These are phyloP conservation scores for Vulpes lagopus DNA, from an alignment of 2,113 vertebrate species.

Conservation along the genomic window DNA sequence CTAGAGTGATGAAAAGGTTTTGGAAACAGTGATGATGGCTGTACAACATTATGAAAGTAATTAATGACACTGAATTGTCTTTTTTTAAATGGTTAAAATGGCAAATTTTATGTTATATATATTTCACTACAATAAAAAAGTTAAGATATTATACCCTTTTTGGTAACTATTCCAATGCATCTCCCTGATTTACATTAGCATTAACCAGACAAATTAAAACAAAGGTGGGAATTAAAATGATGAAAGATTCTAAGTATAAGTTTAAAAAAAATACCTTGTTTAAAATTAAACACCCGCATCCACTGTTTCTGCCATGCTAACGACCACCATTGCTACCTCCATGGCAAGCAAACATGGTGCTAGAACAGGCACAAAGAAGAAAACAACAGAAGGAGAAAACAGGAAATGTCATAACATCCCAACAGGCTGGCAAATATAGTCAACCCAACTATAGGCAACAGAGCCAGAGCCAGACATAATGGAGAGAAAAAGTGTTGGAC, in stretches of 20 bases:
- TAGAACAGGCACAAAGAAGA: neutral
- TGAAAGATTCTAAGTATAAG: neutral
- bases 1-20: neutral
- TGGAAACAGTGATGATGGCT: neutral
- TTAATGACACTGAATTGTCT: neutral
- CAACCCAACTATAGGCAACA: neutral
- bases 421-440: neutral
- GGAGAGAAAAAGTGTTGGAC: neutral
- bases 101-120: neutral
- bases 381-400: neutral
- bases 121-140: neutral
- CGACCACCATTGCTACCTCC: neutral
- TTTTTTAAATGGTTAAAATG: neutral
- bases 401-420: neutral
- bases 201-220: slow-evolving; percentile 3
- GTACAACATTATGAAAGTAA: neutral
- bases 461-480: neutral
- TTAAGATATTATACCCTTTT: neutral
- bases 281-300: neutral
- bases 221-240: neutral
- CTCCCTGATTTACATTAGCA: neutral
- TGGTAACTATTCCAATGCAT: neutral
- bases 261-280: neutral
- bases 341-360: neutral
- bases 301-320: neutral